A percentile compares a stretch with the other conserved stretches of the same genome.
phyloP scores from a whole-genome alignment of 2,797 vertebrate genomes.

The Limnodromus scolopaceus region DNA sequence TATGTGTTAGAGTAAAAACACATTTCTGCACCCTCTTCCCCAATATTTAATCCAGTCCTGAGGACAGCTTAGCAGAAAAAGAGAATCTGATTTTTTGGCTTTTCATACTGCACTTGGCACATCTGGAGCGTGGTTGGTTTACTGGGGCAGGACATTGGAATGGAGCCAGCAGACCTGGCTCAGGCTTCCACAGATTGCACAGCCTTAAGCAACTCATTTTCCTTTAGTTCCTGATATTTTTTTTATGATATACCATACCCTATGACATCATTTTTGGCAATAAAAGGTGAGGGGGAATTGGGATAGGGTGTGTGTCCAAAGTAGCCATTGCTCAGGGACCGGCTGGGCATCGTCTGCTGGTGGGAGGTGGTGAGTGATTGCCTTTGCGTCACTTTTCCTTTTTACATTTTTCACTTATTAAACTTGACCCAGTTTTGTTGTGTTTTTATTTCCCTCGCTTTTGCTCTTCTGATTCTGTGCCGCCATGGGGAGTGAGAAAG shows the following conservation, averaged over 20 bases:
- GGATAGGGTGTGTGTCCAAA: not conserved
- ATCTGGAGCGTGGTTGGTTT: not conserved
- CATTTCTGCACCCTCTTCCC: not conserved
- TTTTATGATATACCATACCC: not conserved
- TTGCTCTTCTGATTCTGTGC: not conserved
- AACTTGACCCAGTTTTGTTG: not conserved
- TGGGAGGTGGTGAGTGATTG: not conserved
- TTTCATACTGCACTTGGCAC: not conserved
- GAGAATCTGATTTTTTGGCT: not conserved
- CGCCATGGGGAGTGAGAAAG: accelerated
- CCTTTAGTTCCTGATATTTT: not conserved
- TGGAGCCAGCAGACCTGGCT: not conserved
- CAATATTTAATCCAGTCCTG: not conserved
- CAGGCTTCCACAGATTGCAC: not conserved
- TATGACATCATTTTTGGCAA: not conserved
- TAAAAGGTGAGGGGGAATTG: accelerated
- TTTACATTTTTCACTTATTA: not conserved
- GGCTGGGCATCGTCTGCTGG: not conserved
- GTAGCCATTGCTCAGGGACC: accelerated
- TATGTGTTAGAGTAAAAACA: not conserved
- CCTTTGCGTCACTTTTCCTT: not conserved
- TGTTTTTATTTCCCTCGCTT: accelerated
- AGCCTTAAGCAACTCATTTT: not conserved
- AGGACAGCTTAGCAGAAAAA: not conserved
- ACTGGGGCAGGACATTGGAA: not conserved